Conservation (phyloP, 2,888 invertebrate genomes). For the Lycia hirtaria region DNA sequence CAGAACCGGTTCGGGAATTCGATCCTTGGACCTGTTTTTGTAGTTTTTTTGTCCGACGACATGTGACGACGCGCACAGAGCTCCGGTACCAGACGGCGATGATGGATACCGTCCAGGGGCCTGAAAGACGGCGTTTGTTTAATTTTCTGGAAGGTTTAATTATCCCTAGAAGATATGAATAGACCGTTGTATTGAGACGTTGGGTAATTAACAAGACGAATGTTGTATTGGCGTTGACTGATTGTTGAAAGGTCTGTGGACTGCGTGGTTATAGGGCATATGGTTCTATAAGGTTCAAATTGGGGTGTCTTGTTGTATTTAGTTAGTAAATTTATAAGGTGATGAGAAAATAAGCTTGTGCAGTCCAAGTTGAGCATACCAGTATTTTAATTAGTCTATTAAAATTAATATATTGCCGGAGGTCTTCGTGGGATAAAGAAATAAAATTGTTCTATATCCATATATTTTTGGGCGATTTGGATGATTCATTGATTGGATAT, state of each 20-base stretch:
- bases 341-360: too few species aligned
- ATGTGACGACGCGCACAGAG: constrained; percentile 43
- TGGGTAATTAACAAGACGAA: constrained; percentile 29
- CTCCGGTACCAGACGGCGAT: constrained; percentile 46
- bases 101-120: constrained; percentile 49
- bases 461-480: too few species aligned
- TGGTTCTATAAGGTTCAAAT: not conserved
- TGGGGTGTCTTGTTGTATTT: not conserved
- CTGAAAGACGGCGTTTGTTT: constrained; percentile 41
- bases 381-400: too few species aligned
- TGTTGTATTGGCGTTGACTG: constrained; percentile 28
- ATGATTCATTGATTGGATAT: too few species aligned
- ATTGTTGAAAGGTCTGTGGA: constrained; percentile 24
- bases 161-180: constrained; percentile 39
- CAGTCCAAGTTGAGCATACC: too few species aligned
- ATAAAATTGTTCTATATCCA: too few species aligned
- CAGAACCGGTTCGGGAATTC: constrained; percentile 57
- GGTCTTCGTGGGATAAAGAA: too few species aligned
- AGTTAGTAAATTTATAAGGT: too few species aligned
- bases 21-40: constrained; percentile 49
- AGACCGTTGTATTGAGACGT: constrained; percentile 32
- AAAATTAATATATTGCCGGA: too few species aligned
- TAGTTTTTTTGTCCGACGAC: constrained; percentile 41
- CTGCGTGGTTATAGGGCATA: not conserved
- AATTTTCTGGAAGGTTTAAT: constrained; percentile 42